Conservation (phyloP, 2,888 invertebrate species). For the Acronicta alni region DNA sequence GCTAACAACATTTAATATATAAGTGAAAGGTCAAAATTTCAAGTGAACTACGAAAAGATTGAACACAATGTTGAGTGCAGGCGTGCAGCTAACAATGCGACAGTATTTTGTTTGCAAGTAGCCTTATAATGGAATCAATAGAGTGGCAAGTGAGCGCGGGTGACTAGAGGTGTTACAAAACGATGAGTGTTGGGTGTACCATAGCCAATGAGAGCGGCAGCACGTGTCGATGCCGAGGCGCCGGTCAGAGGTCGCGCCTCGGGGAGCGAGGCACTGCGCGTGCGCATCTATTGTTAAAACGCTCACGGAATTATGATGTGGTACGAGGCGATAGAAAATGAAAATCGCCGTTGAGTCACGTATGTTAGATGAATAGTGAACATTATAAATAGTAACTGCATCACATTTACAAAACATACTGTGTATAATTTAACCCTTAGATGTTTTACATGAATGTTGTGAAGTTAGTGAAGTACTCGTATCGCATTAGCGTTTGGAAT, state of each 20-base stretch:
- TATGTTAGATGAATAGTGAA: slow-evolving; percentile 37
- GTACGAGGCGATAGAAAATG: slow-evolving; percentile 39
- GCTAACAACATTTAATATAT: slow-evolving; percentile 29
- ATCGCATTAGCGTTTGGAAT: slow-evolving; percentile 32
- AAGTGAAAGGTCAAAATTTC: slow-evolving; percentile 49
- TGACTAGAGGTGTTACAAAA: slow-evolving; percentile 58
- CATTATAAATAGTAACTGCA: slow-evolving; percentile 47
- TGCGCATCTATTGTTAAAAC: slow-evolving; percentile 63
- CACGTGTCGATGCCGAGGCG: slow-evolving; percentile 77
- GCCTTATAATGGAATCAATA: slow-evolving; percentile 42
- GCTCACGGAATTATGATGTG: slow-evolving; percentile 55
- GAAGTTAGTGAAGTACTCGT: slow-evolving; percentile 10
- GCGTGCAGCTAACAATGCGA: slow-evolving; percentile 51
- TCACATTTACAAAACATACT: slow-evolving; percentile 47
- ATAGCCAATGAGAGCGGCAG: slow-evolving; percentile 80
- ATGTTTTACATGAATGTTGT: slow-evolving; percentile 30
- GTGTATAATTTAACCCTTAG: slow-evolving; percentile 9
- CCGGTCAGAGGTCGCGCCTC: slow-evolving; percentile 82
- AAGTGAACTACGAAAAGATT: slow-evolving; percentile 47
- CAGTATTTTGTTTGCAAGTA: slow-evolving; percentile 52
- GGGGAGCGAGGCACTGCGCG: slow-evolving; percentile 61
- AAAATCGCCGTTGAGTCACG: slow-evolving; percentile 49
- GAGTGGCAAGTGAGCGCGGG: slow-evolving; percentile 47
- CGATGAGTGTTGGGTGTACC: slow-evolving; percentile 70
- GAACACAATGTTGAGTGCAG: slow-evolving; percentile 37